These are phyloP conservation scores for Erebia palarica DNA, from an alignment of 2,888 invertebrate genomes.

Conservation along the genomic window DNA sequence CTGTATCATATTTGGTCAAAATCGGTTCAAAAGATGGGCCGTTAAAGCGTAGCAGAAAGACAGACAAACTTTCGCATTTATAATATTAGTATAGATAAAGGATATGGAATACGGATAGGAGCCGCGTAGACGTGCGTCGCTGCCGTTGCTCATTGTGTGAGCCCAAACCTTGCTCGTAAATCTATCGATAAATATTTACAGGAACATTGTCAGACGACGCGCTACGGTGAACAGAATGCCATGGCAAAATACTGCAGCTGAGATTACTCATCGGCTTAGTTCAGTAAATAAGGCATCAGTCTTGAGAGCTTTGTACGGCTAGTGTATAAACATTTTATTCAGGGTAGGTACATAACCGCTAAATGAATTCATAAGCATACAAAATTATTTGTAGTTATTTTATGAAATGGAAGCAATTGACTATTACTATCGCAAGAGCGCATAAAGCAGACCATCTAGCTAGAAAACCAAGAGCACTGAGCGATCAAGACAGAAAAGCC, in stretches of 20 bases:
- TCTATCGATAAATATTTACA: constrained; percentile 76
- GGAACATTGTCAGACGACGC: constrained; percentile 66
- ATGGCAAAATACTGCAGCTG: constrained; percentile 63
- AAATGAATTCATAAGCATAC: constrained; percentile 12
- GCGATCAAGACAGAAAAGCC: too few species aligned
- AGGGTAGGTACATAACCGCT: constrained; percentile 11
- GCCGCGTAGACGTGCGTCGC: background rate
- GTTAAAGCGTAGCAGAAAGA: too few species aligned
- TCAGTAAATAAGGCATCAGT: constrained; percentile 38
- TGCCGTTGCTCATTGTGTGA: background rate
- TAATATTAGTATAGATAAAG: too few species aligned
- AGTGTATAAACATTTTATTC: constrained; percentile 31
- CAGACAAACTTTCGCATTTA: too few species aligned
- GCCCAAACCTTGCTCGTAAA: constrained; percentile 47
- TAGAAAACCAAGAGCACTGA: too few species aligned
- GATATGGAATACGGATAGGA: background rate
- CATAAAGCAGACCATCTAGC: too few species aligned
- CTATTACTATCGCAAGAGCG: background rate
- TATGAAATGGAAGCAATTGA: background rate
- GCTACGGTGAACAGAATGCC: constrained; percentile 70
- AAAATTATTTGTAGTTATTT: background rate
- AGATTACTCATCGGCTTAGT: constrained; percentile 55
- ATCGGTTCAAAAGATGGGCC: too few species aligned
- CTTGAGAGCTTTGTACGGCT: constrained; percentile 28
- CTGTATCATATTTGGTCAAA: too few species aligned